Evolutionary conservation across 2,797 vertebrate species (phyloP).

Genomic region (Acanthurus lineatus): DNA sequence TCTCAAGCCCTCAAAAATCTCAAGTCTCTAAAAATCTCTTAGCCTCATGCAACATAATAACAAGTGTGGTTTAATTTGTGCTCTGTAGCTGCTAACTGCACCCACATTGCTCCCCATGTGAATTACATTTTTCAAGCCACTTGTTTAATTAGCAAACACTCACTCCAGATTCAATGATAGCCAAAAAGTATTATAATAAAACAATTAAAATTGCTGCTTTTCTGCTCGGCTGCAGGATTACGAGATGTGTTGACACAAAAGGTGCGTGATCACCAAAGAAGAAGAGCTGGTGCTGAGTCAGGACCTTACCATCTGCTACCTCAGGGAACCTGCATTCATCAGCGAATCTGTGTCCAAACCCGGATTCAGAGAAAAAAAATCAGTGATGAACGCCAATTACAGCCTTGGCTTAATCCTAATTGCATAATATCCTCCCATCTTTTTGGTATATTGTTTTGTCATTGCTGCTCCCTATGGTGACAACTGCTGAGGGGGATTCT

Average conservation of each 20-base stretch:
- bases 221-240: slow-evolving; percentile 28
- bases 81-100: not conserved
- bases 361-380: slow-evolving; percentile 57
- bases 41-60: slow-evolving; percentile 5
- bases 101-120: slow-evolving; percentile 9
- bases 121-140: slow-evolving; percentile 16
- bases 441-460: slow-evolving; percentile 28
- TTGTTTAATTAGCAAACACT: slow-evolving; percentile 15
- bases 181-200: not conserved
- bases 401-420: slow-evolving; percentile 44
- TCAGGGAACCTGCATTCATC: slow-evolving; percentile 70
- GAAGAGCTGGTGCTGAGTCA: slow-evolving; percentile 71
- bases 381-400: slow-evolving; percentile 36
- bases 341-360: slow-evolving; percentile 71
- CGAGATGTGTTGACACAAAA: slow-evolving; percentile 24
- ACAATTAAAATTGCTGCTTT: not conserved
- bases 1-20: no score
- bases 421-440: slow-evolving; percentile 48
- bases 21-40: not conserved
- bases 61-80: not conserved
- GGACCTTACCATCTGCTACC: slow-evolving; percentile 78
- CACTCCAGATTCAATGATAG: not conserved
- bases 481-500: slow-evolving; percentile 9
- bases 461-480: slow-evolving; percentile 13
- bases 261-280: slow-evolving; percentile 50